Base-by-base conservation (phyloP, 2,797 vertebrate genomes). In the Nasua narica region DNA sequence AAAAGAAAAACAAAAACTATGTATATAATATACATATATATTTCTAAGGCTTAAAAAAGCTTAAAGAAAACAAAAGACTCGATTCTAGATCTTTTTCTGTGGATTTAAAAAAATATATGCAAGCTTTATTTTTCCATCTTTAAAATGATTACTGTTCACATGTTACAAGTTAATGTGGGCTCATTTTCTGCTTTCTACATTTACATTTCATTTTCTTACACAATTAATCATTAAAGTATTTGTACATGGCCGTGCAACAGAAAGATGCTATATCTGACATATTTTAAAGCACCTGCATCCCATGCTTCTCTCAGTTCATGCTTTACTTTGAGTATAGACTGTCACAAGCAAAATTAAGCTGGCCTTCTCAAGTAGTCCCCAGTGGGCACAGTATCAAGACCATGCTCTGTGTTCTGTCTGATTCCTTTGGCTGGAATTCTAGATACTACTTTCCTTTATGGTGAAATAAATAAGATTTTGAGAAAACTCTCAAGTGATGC, bases 341-440 rank as follows among this genome's bases (percentile, higher is more conserved):
- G 43, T 90, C 37, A 83, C 3, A 43, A 91, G 19, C 35, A 91
- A 94, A 82, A 95, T 86, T 81, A 95, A 97, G 35, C 54, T 87
- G 2, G 25, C 58, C 8, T 93, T n/a, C 32, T 76, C 16, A 81
- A 37, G 32, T 23, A 40, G 21, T 82, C 21, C 14, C 2, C 81
- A 3, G 21, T 72, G n/a, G 52, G 40, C 77, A 72, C 3, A 72
- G 32, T 14, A 85, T 18, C 70, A 92, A 46, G 2, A 27, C 12
- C 8, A 48, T 69, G 46, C 3, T 25, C 13, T 88, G 7, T n/a
- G 21, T 5, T 96, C 12, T 60, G 46, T 96, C 9, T 60, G 40
- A 88, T 88, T 52, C 21, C 29, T 67, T 72, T 93, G 48, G 52
- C 65, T 88, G 23, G 18, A 77, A 85, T 82, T 40, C 48, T 58